These are phyloP conservation scores for Ploceus nigricollis DNA, from an alignment of 2,113 vertebrate genomes.

Conservation along the genomic window DNA sequence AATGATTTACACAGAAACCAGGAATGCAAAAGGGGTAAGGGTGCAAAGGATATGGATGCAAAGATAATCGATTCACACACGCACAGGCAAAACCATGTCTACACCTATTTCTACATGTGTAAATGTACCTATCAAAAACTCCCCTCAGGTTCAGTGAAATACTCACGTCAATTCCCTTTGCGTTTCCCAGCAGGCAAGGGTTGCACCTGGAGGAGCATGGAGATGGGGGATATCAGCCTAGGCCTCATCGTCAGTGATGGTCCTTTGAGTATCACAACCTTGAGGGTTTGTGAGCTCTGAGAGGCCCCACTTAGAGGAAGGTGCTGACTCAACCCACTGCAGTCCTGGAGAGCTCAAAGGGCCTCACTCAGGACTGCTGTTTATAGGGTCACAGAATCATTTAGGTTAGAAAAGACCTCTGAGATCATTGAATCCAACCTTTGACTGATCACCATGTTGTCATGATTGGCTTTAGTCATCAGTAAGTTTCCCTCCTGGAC, in stretches of 20 bases:
- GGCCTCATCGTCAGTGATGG: not conserved
- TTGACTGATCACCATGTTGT: not conserved
- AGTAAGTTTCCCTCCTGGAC: not conserved
- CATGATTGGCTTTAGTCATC: not conserved
- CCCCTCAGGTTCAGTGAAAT: not conserved
- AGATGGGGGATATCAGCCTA: not conserved
- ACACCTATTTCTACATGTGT: not conserved
- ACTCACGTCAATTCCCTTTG: not conserved
- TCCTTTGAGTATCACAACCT: not conserved
- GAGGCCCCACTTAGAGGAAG: not conserved
- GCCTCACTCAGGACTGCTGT: not conserved
- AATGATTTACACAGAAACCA: not conserved
- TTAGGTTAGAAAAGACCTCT: not conserved
- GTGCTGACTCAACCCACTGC: not conserved
- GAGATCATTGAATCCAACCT: not conserved
- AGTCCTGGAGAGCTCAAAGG: not conserved
- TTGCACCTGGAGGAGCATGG: not conserved
- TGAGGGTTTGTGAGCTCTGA: not conserved
- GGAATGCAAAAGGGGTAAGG: not conserved
- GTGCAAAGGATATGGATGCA: not conserved
- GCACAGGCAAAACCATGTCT: not conserved
- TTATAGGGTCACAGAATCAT: not conserved
- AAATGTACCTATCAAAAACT: not conserved
- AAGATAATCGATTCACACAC: not conserved
- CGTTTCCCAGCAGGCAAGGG: not conserved